phyloP scores from a whole-genome alignment of 2,888 invertebrate genomes.

The Thalpophila matura region DNA sequence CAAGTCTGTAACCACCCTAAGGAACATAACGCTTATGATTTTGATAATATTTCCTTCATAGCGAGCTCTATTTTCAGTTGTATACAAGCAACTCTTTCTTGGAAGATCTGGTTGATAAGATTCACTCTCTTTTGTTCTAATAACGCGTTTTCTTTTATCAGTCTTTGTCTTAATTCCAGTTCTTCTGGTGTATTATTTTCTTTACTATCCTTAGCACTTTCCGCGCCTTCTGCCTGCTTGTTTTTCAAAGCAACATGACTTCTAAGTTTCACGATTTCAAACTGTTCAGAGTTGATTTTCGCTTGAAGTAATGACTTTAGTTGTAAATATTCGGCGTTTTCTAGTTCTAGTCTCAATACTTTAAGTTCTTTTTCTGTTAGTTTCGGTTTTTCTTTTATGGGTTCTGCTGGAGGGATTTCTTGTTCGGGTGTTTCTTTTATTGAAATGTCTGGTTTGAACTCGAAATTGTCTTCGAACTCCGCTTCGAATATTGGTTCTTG shows the following conservation, averaged over 20 bases:
- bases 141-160: slow-evolving; percentile 92
- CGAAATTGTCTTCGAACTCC: slow-evolving; percentile 80
- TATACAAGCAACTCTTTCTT: slow-evolving; percentile 93
- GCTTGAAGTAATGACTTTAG: slow-evolving; percentile 93
- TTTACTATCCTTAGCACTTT: slow-evolving; percentile 77
- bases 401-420: slow-evolving; percentile 69
- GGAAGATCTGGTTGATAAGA: slow-evolving; percentile 93
- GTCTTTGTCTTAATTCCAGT: slow-evolving; percentile 81
- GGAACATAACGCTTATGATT: slow-evolving; percentile 73
- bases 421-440: slow-evolving; percentile 69
- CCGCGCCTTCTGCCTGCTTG: slow-evolving; percentile 81
- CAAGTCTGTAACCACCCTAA: neutral
- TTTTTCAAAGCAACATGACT: slow-evolving; percentile 88
- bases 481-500: slow-evolving; percentile 78
- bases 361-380: slow-evolving; percentile 91
- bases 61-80: slow-evolving; percentile 93
- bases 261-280: slow-evolving; percentile 93
- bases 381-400: slow-evolving; percentile 84
- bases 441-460: slow-evolving; percentile 70
- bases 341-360: slow-evolving; percentile 91
- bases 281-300: slow-evolving; percentile 93
- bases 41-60: slow-evolving; percentile 90
- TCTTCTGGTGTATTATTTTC: slow-evolving; percentile 81
- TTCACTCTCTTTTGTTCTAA: slow-evolving; percentile 93
- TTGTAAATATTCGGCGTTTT: slow-evolving; percentile 92